Evolutionary conservation across 2,888 invertebrate genomes (phyloP).

Genomic region (Diarsia dahlii): DNA sequence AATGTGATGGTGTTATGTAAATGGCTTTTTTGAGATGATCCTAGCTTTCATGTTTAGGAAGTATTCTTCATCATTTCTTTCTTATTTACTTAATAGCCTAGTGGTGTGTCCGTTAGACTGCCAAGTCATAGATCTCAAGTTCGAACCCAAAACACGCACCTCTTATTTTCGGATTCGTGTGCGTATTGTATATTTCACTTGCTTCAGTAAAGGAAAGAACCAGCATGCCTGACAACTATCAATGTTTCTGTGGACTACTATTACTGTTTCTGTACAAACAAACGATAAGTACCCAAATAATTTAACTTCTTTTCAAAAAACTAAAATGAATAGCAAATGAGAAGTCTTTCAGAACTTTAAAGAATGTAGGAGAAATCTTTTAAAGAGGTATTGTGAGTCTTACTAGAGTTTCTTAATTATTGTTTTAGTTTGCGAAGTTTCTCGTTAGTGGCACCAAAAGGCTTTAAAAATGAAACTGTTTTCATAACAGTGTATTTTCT

Average conservation of each 20-base stretch:
- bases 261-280: background rate
- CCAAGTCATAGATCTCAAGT: no score
- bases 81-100: background rate
- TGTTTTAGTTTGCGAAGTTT: conserved; percentile 67
- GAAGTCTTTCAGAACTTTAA: conserved; percentile 26
- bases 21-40: conserved; percentile 23
- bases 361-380: conserved; percentile 36
- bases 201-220: no score
- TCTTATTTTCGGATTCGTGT: no score
- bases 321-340: conserved; percentile 32
- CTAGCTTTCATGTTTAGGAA: conserved; percentile 13
- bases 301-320: conserved; percentile 26
- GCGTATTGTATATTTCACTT: no score
- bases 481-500: conserved; percentile 55
- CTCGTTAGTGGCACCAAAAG: conserved; percentile 66
- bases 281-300: background rate
- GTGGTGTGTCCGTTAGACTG: no score
- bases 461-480: conserved; percentile 61
- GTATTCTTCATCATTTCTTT: background rate
- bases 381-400: conserved; percentile 48
- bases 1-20: conserved; percentile 22
- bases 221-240: no score
- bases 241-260: background rate
- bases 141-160: no score
- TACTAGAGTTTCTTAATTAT: conserved; percentile 63